Evolutionary conservation across 2,797 vertebrate species (phyloP), one percentile per base, ranked within the genome.

Genomic region (Synaphobranchus kaupii): DNA sequence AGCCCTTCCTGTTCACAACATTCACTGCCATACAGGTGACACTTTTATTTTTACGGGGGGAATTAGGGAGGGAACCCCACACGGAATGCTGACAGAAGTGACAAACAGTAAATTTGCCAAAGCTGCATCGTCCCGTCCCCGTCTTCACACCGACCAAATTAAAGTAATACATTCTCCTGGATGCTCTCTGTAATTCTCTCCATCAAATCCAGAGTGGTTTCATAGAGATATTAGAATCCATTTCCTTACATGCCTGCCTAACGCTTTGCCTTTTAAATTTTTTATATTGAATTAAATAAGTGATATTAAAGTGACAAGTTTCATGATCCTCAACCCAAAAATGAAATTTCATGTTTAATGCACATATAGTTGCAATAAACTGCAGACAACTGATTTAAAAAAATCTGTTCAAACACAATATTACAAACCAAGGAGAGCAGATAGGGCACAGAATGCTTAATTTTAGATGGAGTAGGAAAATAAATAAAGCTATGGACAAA

Each of bases 101-200:
- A 56, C 50, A 71, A 85, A 56, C 28, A 0, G 34, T 58, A 80
- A 44, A 86, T 76, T 20, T 54, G 47, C 25, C 15, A 22, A 28
- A 85, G 84, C 68, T n/a, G 85, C 9, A 80, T 56, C 50, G 34
- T 15, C 71, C 22, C 52, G 3, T 20, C 25, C 39, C 85, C 28
- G 10, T 5, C 2, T 13, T n/a, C 50, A 39, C 85, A 76, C 9
- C 54, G 28, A 80, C 85, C 50, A 86, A 86, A 86, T 86, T 76
- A 60, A 86, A 58, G 48, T 28, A 54, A 58, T 86, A 86, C 52
- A 85, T 85, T 85, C 54, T 76, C n/a, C 50, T 0, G 85, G 13
- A 12, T 44, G 50, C 39, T 34, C 63, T n/a, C 84, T 28, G 25
- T 4, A 71, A 50, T 47, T 84, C 28, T 12, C 22, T 20, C 83